A percentile compares a stretch with the other conserved stretches of the same genome.
Evolutionary conservation across 2,113 vertebrate genomes (phyloP).

Genomic region (Merops nubicus): DNA sequence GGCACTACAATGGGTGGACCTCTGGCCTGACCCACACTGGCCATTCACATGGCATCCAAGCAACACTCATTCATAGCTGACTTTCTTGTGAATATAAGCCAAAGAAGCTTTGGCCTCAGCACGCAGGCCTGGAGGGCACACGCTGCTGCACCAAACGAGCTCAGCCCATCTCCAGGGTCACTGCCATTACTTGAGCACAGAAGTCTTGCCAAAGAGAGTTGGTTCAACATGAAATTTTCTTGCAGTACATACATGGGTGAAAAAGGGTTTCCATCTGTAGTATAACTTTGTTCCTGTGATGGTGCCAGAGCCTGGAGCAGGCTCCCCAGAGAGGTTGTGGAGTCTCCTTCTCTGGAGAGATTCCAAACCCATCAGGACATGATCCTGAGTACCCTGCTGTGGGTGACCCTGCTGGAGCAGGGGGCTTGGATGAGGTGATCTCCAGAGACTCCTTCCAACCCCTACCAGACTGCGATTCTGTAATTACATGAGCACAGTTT

Average conservation of each 20-base stretch:
- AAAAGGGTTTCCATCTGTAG: not conserved
- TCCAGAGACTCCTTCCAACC: not conserved
- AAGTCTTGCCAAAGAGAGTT: not conserved
- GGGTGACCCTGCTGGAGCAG: not conserved
- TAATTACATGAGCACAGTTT: not conserved
- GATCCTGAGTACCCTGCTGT: not conserved
- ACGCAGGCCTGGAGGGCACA: not conserved
- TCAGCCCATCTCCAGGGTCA: not conserved
- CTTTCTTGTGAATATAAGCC: not conserved
- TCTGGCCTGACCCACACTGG: not conserved
- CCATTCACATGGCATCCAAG: not conserved
- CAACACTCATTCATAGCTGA: not conserved
- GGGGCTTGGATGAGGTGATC: not conserved
- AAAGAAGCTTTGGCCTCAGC: not conserved
- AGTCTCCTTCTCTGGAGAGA: not conserved
- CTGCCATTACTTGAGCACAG: not conserved
- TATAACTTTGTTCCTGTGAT: not conserved
- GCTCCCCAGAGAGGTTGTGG: not conserved
- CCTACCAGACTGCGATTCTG: not conserved
- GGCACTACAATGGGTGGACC: not conserved
- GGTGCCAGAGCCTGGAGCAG: not conserved
- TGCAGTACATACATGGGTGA: not conserved
- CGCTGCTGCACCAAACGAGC: accelerated
- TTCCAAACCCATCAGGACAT: not conserved
- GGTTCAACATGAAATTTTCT: not conserved